Percentiles rank a stretch among this genome's conserved stretches.
These are phyloP conservation scores for Saguinus imperator DNA, from an alignment of 2,113 vertebrate genomes.

Conservation along the genomic window DNA sequence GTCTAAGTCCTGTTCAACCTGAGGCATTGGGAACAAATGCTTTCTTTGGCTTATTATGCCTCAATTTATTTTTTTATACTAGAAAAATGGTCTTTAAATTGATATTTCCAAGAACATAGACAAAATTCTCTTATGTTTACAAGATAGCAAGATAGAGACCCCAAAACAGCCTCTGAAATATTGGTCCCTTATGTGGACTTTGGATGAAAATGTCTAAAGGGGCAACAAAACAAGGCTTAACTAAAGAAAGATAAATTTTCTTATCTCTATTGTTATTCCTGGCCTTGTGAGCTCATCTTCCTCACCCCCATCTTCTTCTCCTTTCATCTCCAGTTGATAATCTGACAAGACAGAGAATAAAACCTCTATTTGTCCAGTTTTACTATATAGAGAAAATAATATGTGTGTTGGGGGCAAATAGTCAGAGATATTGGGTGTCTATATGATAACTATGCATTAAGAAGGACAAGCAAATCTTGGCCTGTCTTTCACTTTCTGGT, in stretches of 20 bases:
- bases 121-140: not conserved
- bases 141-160: not conserved
- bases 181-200: not conserved
- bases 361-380: not conserved
- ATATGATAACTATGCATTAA: not conserved
- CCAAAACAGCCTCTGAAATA: not conserved
- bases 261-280: not conserved
- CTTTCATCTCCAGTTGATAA: not conserved
- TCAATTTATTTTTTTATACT: not conserved
- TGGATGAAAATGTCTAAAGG: not conserved
- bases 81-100: not conserved
- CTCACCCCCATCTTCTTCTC: not conserved
- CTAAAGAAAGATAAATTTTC: not conserved
- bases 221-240: not conserved
- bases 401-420: not conserved
- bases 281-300: not conserved
- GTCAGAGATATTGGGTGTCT: not conserved
- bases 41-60: not conserved
- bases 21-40: not conserved
- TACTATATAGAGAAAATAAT: not conserved
- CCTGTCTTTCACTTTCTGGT: not conserved
- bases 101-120: not conserved
- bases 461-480: not conserved
- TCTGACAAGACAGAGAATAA: not conserved
- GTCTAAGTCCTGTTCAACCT: not conserved